Evolutionary conservation across 2,797 vertebrate genomes (phyloP).

Genomic region (Sebastes cheni): DNA sequence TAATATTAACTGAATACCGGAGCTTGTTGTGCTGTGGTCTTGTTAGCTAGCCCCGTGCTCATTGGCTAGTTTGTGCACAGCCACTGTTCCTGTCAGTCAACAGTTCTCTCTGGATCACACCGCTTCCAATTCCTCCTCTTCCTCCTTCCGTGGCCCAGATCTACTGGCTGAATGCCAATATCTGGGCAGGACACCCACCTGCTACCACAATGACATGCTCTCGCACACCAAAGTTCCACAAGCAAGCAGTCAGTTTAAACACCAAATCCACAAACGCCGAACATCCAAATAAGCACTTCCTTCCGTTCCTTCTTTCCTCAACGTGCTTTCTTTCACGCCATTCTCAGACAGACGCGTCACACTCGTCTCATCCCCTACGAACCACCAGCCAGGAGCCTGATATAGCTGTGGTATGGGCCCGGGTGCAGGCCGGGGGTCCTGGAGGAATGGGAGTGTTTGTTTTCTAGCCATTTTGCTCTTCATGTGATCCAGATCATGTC

Average conservation of each 20-base stretch:
- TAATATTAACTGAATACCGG: constrained; percentile 12
- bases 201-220: constrained; percentile 20
- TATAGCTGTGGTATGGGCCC: constrained; percentile 50
- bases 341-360: constrained; percentile 75
- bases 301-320: neutral
- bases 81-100: constrained; percentile 73
- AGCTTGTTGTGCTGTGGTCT: constrained; percentile 22
- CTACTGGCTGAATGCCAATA: constrained; percentile 66
- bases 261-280: constrained; percentile 7
- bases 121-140: constrained; percentile 26
- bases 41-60: constrained; percentile 35
- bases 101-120: constrained; percentile 37
- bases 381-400: constrained; percentile 37
- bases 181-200: constrained; percentile 66
- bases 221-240: neutral
- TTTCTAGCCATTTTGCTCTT: constrained; percentile 48
- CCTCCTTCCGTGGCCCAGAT: constrained; percentile 45
- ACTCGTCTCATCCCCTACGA: constrained; percentile 13
- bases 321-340: constrained; percentile 45
- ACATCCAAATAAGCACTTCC: constrained; percentile 1
- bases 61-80: constrained; percentile 43
- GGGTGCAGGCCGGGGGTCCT: constrained; percentile 23
- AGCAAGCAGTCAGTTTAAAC: neutral
- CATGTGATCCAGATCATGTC: constrained; percentile 38
- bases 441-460: constrained; percentile 49